Base-by-base conservation (phyloP, 2,113 vertebrate genomes). In the Tamias sibiricus region DNA sequence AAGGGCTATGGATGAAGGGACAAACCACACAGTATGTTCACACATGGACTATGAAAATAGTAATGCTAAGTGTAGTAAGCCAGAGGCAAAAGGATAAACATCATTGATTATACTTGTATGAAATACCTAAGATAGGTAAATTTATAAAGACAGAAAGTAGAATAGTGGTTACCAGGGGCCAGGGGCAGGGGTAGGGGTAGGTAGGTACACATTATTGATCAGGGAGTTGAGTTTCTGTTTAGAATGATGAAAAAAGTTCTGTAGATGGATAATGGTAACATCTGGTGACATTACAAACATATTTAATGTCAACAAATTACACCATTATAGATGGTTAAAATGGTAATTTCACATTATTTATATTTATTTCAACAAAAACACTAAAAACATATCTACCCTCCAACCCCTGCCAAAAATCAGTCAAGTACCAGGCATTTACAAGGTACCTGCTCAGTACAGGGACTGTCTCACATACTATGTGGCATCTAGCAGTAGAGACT, bases 391-490 rank as follows among this genome's bases (percentile, higher is more conserved):
- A 57, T 19, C 28, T 85, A 68, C 20, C 35, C 8, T 86, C 7
- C 6, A 42, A 42, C 13, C 32, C 42, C 42, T 82, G 54, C 32
- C 35, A 76, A 75, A 90, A 28, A 52, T 4, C 17, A 77, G 35
- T 93, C 66, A 90, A 92, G 62, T 37, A 54, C 49, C n/a, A 95
- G 77, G 4, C n/a, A 75, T 94, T 79, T 84, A 17, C 68, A 68
- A 74, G 72, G 59, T 42, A 6, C n/a, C 28, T 81, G 22, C 47
- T 76, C 35, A 52, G 16, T 20, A 2, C 59, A 91, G 40, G 11
- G 49, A 44, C 28, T 57, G 12, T 85, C 30, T n/a, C 32, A 44
- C 14, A 8, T 0, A 1, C 37, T 16, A 44, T 16, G 80, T 72
- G 49, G 42, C 72, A 20, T 4, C 14, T 32, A 52, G 37, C 64